Conservation (phyloP, 1,140 invertebrate genomes). For the Atopsyche davidsoni region DNA sequence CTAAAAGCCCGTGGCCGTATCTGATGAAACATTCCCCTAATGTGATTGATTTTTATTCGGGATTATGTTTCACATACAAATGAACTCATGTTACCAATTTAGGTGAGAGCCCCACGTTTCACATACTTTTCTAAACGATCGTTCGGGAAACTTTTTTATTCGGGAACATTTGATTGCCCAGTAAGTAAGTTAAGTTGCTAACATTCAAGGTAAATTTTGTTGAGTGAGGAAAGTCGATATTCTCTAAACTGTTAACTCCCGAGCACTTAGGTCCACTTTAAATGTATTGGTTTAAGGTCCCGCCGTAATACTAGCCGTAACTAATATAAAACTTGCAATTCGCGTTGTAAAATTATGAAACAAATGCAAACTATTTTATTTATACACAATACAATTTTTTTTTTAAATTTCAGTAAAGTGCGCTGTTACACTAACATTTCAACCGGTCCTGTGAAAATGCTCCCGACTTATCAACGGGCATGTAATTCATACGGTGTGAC, state of each 20-base stretch:
- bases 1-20: slow-evolving; percentile 17
- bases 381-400: too few species aligned
- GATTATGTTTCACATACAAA: slow-evolving; percentile 32
- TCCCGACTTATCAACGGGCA: too few species aligned
- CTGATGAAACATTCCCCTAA: slow-evolving; percentile 29
- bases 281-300: too few species aligned
- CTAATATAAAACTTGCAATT: too few species aligned
- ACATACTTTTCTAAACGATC: slow-evolving; percentile 13
- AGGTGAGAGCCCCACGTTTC: slow-evolving; percentile 28
- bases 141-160: slow-evolving; percentile 27
- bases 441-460: too few species aligned
- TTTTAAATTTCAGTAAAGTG: too few species aligned
- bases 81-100: slow-evolving; percentile 30
- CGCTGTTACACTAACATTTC: too few species aligned
- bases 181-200: slow-evolving; percentile 23
- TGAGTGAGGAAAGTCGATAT: slow-evolving; percentile 6
- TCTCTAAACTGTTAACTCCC: slow-evolving; percentile 1
- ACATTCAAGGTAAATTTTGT: slow-evolving; percentile 17
- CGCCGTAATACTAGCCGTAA: too few species aligned
- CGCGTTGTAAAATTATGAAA: too few species aligned
- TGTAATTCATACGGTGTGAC: too few species aligned
- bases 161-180: slow-evolving; percentile 27
- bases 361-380: too few species aligned
- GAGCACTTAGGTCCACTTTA: too few species aligned
- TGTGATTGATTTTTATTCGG: slow-evolving; percentile 30